Base-by-base conservation (phyloP, 2,113 vertebrate genomes). In the Scolopax mira region DNA sequence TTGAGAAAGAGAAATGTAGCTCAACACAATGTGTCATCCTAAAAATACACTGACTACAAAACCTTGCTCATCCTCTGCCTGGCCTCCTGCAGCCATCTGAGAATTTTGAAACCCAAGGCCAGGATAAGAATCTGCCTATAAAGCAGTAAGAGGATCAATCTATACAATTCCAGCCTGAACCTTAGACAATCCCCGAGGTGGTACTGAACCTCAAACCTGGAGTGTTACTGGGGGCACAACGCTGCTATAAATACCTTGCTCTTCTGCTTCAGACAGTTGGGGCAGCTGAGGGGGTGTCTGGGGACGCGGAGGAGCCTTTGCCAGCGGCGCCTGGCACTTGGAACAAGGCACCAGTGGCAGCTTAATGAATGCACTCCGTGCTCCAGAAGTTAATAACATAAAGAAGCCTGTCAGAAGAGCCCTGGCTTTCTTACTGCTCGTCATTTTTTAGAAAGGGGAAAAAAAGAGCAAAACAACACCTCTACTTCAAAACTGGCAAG, bases 11-110 rank as follows among this genome's bases (percentile, higher is more conserved):
- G 9, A 95, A 93, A 79, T 0, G 0, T 39, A 78, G 37, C 46
- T 90, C 46, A 90, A 70, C 37, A 49, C 21, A 42, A 78, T 1
- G 1, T 52, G 11, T 39, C 30, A 67, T 70, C 60, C 89, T 83
- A 90, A 94, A 93, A 93, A 93, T 80, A 83, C 35, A 80, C 39
- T 31, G 51, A 55, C 85, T 42, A 88, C 35, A 91, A 95, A 90
- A 19, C 73, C 33, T 85, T 33, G 7, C 25, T 94, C 51, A 54
- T 67, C 31, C 30, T 77, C 41, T 44, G 66, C 18, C 10, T 16
- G 35, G n/a, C 41, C 46, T 79, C 74, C 89, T 2, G 3, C 64
- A 88, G 24, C 33, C 71, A 55, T 2, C 0, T 31, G 58, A 44
- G 7, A 57, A 66, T 79, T 85, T 27, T 79, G 55, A 91, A 88